Conservation (phyloP, 2,797 vertebrate species). For the Sebastes oblongus region DNA sequence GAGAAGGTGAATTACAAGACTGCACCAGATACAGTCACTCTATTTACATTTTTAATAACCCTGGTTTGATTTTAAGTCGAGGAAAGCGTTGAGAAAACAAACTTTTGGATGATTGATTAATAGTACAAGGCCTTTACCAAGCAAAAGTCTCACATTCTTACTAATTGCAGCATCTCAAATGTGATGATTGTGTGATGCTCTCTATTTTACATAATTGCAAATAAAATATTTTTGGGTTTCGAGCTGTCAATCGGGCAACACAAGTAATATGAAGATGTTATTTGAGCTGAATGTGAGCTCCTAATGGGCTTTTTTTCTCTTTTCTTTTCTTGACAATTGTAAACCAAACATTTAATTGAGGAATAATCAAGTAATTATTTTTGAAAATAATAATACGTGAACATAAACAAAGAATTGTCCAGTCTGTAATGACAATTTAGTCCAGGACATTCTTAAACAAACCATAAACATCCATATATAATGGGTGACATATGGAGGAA, state of each 20-base stretch:
- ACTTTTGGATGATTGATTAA: neutral
- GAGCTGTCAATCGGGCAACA: neutral
- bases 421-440: neutral
- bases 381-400: neutral
- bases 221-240: neutral
- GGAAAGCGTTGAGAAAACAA: neutral
- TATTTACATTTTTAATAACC: neutral
- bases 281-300: neutral
- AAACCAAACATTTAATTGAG: neutral
- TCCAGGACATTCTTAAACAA: neutral
- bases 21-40: neutral
- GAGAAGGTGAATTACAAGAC: neutral
- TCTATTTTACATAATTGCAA: neutral
- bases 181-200: neutral
- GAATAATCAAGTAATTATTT: neutral
- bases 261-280: neutral
- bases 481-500: neutral
- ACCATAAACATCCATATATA: neutral
- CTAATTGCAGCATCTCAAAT: neutral
- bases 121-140: neutral
- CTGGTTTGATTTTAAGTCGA: neutral
- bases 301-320: too few species aligned
- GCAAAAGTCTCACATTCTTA: neutral
- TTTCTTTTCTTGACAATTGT: neutral
- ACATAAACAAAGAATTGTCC: neutral